Evolutionary conservation across 2,797 vertebrate species (phyloP).

Genomic region (Zalophus californianus): DNA sequence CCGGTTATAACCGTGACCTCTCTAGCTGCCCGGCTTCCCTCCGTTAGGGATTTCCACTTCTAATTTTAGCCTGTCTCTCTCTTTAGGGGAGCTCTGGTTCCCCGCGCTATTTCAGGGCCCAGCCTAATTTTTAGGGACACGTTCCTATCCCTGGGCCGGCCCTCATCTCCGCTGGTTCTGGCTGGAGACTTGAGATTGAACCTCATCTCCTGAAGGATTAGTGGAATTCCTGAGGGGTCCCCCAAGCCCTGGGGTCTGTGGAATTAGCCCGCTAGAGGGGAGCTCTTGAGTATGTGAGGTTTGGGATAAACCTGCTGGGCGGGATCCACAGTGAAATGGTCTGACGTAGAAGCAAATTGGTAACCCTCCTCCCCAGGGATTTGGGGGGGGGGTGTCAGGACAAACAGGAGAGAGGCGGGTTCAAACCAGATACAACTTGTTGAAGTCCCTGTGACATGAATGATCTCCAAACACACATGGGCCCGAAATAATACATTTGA

Average conservation of each 20-base stretch:
- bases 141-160: neutral
- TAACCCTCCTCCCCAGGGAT: neutral
- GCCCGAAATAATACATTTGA: neutral
- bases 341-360: neutral
- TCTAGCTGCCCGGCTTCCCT: neutral
- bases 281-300: neutral
- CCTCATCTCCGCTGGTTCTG: neutral
- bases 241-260: neutral
- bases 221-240: neutral
- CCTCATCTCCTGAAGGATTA: neutral
- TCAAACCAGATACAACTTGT: neutral
- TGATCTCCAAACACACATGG: neutral
- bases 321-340: neutral
- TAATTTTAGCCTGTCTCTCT: constrained; percentile 46
- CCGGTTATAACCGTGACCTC: neutral
- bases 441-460: neutral
- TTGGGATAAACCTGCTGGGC: neutral
- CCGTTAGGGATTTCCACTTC: constrained; percentile 73
- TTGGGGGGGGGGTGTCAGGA: neutral
- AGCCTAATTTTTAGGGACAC: neutral
- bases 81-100: constrained; percentile 49
- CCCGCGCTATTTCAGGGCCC: constrained; percentile 35
- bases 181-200: constrained; percentile 48
- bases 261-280: neutral
- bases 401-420: neutral